These are phyloP conservation scores for Todus mexicanus DNA, from an alignment of 2,797 vertebrate species.

Conservation along the genomic window DNA sequence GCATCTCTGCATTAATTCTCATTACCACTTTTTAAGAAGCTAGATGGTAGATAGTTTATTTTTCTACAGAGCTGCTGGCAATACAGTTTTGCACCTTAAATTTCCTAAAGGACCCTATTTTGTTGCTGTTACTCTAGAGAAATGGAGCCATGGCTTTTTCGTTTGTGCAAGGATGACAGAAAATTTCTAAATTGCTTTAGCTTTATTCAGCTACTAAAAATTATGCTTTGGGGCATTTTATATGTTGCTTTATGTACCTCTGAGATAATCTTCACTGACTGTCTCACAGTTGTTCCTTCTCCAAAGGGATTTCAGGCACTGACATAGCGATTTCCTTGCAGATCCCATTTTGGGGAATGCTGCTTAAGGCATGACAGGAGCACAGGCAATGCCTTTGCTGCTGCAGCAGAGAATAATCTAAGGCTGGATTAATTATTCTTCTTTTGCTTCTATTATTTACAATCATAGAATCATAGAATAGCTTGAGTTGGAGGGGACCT, in stretches of 20 bases:
- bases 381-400: neutral
- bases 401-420: neutral
- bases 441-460: neutral
- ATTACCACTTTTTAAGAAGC: neutral
- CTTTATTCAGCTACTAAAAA: neutral
- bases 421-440: neutral
- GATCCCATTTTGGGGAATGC: neutral
- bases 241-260: neutral
- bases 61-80: neutral
- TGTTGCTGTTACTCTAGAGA: neutral
- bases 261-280: neutral
- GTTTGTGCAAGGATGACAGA: neutral
- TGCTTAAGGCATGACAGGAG: fast-evolving
- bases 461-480: no score
- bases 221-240: neutral
- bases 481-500: no score
- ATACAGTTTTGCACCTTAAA: neutral
- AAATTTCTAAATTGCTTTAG: neutral
- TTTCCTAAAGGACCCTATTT: neutral
- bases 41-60: neutral
- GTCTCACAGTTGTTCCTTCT: neutral
- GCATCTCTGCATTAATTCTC: neutral
- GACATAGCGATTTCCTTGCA: neutral
- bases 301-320: neutral
- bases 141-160: neutral